Evolutionary conservation across 64 coral and sea anemone genomes (phyloP), one percentile per base, ranked within the genome.

Genomic region (Porites australiensis): DNA sequence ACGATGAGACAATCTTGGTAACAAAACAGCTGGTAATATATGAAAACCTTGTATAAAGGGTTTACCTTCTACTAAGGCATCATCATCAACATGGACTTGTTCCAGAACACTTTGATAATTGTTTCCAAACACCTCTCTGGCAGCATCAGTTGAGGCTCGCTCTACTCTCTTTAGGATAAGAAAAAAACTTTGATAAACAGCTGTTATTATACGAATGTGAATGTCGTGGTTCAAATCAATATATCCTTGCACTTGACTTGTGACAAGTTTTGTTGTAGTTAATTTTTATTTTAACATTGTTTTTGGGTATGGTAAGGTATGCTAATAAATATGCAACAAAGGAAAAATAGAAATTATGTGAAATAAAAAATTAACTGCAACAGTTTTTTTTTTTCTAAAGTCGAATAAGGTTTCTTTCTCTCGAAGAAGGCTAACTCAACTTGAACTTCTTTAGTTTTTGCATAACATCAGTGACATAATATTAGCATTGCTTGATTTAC

Each of bases 11-110:
- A 37, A 37, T 37, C 27, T 37, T 37, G 27, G 27, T 37, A 37
- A 37, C 27, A 37, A 37, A 37, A 37, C 27, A 37, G 1, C 27
- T 37, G 27, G 27, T 37, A 37, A 37, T 1, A 37, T 0, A 37
- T 37, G 27, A 37, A 37, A 37, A 37, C 27, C 27, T 1, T 37
- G 27, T 37, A 0, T 52, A 47, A 52, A 60, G 9, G 13, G 1
- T 46, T 9, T 95, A 98, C 96, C 96, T 98, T 98, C 96, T 44
- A 90, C 89, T 58, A 98, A 86, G 72, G 96, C 96, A 74, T 98
- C 96, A 61, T 98, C 96, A 89, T 98, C 96, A 21, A 95, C 96
- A 89, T 95, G 92, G 11, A 98, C 93, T 59, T 95, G 93, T 48
- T 98, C 93, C 27, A 98, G 86, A 58, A 98, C 68, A 50, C 93